A percentile compares a stretch with the other conserved stretches of the same genome.
Conservation (phyloP, 2,797 vertebrate species). For the Labeo calbasu region DNA sequence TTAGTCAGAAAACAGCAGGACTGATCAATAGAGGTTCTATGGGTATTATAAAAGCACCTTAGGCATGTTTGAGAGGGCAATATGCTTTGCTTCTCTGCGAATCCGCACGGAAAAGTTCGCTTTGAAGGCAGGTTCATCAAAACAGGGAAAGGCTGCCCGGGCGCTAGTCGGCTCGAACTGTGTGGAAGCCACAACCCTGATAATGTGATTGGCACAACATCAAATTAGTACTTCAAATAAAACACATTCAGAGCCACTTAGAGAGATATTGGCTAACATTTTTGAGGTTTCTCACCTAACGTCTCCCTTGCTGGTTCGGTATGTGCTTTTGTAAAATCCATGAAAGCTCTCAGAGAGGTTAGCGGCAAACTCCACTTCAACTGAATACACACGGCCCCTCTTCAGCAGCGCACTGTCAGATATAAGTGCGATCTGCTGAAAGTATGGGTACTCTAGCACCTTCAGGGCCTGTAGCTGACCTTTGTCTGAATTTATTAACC, state of each 20-base stretch:
- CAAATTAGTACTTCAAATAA: not conserved
- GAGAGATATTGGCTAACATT: too few species aligned
- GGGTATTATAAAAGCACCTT: conserved; percentile 70
- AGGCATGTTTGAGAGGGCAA: conserved; percentile 91
- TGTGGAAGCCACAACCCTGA: conserved; percentile 85
- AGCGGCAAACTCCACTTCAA: conserved; percentile 80
- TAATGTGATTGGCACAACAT: not conserved
- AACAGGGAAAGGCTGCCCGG: conserved; percentile 90
- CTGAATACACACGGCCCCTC: conserved; percentile 74
- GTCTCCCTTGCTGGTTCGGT: conserved; percentile 83
- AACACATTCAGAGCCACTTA: not conserved
- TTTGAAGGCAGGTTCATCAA: conserved; percentile 92
- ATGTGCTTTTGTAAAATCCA: conserved; percentile 92
- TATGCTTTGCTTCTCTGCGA: conserved; percentile 80
- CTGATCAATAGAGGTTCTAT: not conserved
- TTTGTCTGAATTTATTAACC: conserved; percentile 66
- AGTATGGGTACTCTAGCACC: conserved; percentile 78
- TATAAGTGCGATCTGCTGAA: conserved; percentile 85
- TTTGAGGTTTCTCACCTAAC: conserved; percentile 74
- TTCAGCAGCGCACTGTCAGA: conserved; percentile 69
- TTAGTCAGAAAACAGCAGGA: not conserved
- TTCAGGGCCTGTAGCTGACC: conserved; percentile 55
- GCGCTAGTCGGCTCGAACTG: conserved; percentile 91
- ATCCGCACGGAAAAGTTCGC: conserved; percentile 85
- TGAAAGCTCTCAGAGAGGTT: conserved; percentile 85